Evolutionary conservation across 2,113 vertebrate genomes (phyloP).

Genomic region (Serinus canaria): DNA sequence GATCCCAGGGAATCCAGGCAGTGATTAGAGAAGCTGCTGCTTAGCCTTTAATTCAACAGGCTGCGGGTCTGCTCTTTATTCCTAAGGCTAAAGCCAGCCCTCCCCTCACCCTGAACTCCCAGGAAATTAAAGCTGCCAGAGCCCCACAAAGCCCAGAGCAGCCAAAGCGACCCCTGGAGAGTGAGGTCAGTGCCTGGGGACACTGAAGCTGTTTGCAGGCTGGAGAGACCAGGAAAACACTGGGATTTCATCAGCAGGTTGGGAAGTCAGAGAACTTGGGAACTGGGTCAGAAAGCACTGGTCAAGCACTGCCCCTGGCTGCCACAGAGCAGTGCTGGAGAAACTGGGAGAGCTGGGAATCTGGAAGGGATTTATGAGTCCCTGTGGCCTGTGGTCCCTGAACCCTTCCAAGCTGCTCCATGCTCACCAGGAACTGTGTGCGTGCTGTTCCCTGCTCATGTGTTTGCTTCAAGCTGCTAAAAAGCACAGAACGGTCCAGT

Average conservation of each 20-base stretch:
- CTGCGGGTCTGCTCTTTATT: constrained; percentile 22
- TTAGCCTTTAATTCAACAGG: constrained; percentile 63
- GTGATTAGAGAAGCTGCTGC: constrained; percentile 55
- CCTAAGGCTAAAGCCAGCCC: neutral
- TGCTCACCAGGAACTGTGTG: neutral
- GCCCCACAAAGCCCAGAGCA: neutral
- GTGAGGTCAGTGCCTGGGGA: fast-evolving
- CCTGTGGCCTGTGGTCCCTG: neutral
- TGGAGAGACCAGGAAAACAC: neutral
- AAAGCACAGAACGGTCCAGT: neutral
- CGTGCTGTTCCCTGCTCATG: neutral
- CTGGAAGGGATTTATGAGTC: neutral
- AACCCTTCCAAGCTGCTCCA: neutral
- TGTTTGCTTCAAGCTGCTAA: neutral
- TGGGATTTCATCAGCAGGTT: neutral
- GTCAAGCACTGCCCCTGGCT: neutral
- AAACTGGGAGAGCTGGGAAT: neutral
- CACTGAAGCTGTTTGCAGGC: fast-evolving
- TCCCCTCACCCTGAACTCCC: neutral
- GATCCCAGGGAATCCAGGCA: constrained; percentile 32
- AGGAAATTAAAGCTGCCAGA: constrained; percentile 43
- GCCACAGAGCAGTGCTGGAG: neutral
- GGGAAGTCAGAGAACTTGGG: neutral
- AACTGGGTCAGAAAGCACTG: neutral
- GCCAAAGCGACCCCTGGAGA: neutral